Conservation (phyloP, 2,113 vertebrate genomes). For the Bombycilla garrulus region DNA sequence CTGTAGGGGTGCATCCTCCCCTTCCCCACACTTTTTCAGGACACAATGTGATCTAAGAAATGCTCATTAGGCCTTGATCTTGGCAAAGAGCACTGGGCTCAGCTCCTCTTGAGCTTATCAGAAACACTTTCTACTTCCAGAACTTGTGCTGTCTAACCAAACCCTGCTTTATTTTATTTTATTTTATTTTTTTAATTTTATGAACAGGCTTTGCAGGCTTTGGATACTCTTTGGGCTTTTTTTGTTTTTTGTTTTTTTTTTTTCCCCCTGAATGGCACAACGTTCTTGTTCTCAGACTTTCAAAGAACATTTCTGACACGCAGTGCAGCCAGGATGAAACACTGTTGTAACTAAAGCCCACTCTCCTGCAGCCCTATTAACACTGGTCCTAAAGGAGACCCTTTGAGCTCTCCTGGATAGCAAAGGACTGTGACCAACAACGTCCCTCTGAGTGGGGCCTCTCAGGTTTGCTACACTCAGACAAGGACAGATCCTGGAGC, state of each 20-base stretch:
- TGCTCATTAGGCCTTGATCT: rapidly evolving
- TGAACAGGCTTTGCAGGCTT: neutral
- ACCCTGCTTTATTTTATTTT: neutral
- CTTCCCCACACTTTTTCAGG: neutral
- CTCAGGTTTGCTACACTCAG: neutral
- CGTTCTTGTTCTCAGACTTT: neutral
- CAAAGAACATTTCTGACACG: neutral
- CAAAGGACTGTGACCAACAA: neutral
- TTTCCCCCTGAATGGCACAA: neutral
- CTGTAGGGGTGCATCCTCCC: neutral
- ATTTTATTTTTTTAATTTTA: neutral
- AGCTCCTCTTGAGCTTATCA: neutral
- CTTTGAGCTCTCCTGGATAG: neutral
- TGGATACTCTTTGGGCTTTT: neutral
- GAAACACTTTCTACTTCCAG: neutral
- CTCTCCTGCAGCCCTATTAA: neutral
- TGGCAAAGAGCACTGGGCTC: neutral
- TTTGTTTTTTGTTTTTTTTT: neutral
- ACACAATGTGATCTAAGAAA: neutral
- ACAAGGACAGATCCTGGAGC: neutral
- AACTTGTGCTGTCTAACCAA: neutral
- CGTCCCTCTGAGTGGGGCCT: neutral
- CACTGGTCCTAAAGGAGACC: neutral
- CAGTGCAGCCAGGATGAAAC: neutral
- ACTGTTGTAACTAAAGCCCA: neutral